Evolutionary conservation across 2,888 invertebrate species (phyloP).

Genomic region (Archaeoteleia sp.): DNA sequence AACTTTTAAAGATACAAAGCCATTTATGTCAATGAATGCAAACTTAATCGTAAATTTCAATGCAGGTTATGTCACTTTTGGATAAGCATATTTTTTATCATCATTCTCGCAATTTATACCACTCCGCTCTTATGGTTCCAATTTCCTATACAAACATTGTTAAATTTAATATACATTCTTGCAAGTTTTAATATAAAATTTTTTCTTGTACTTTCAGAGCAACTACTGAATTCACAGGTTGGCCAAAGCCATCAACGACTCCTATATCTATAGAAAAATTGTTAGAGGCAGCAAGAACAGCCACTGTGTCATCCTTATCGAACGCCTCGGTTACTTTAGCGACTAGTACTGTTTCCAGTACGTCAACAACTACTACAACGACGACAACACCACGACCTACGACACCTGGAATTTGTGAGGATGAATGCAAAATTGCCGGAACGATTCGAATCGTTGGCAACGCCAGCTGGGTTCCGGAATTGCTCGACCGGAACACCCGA

Average conservation of each 20-base stretch:
- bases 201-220: slow-evolving; percentile 77
- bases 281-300: slow-evolving; percentile 81
- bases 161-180: too few relatives aligned
- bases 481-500: slow-evolving; percentile 88
- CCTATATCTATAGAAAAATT: slow-evolving; percentile 90
- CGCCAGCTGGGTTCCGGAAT: slow-evolving; percentile 86
- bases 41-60: too few relatives aligned
- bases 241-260: slow-evolving; percentile 92
- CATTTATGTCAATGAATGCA: too few relatives aligned
- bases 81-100: too few relatives aligned
- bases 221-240: slow-evolving; percentile 92
- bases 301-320: slow-evolving; percentile 77
- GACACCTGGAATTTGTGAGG: slow-evolving; percentile 86
- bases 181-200: too few relatives aligned
- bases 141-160: too few relatives aligned
- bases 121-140: too few relatives aligned
- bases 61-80: too few relatives aligned
- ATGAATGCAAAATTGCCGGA: slow-evolving; percentile 89
- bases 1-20: too few relatives aligned
- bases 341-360: slow-evolving; percentile 77
- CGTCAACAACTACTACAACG: slow-evolving; percentile 81
- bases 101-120: too few relatives aligned
- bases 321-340: slow-evolving; percentile 72
- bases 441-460: slow-evolving; percentile 89
- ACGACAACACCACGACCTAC: slow-evolving; percentile 83